A percentile compares a stretch with the other conserved stretches of the same genome.
Evolutionary conservation across 2,888 invertebrate genomes (phyloP).

Genomic region (Andrena fulva): DNA sequence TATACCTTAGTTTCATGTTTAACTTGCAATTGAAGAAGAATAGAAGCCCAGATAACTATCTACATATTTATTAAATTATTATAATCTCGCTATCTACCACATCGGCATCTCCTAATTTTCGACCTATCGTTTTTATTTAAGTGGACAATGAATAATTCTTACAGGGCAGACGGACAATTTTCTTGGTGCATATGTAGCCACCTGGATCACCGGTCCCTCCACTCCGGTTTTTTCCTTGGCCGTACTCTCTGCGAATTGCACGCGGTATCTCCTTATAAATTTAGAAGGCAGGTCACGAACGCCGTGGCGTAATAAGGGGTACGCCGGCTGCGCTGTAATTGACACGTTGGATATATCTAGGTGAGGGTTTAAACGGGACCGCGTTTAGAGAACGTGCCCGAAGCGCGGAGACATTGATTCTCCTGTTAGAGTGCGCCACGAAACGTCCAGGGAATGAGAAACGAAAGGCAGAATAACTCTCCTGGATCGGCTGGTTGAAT

Average conservation of each 20-base stretch:
- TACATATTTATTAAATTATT: no score
- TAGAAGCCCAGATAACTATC: no score
- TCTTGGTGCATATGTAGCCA: constrained; percentile 10
- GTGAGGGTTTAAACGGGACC: constrained; percentile 51
- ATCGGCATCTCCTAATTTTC: no score
- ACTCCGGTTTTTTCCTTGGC: constrained; percentile 13
- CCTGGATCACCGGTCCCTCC: constrained; percentile 13
- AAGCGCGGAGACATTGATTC: constrained; percentile 65
- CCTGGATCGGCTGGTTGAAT: not conserved
- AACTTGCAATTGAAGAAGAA: no score
- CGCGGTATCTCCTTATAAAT: constrained; percentile 61
- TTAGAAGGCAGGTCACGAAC: constrained; percentile 66
- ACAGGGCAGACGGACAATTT: not conserved
- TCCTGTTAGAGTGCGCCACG: constrained; percentile 35
- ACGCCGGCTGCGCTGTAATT: constrained; percentile 66
- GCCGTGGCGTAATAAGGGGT: constrained; percentile 65
- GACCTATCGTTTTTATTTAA: not conserved
- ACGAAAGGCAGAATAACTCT: not conserved
- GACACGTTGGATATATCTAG: constrained; percentile 70
- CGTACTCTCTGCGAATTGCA: not conserved
- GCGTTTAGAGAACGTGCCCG: constrained; percentile 63
- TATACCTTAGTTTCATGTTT: no score
- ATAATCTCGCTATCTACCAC: no score
- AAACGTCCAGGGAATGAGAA: constrained; percentile 10
- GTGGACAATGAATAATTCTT: not conserved